A percentile compares a stretch with the other conserved stretches of the same genome.
Evolutionary conservation across 2,797 vertebrate genomes (phyloP).

Genomic region (Mus caroli): DNA sequence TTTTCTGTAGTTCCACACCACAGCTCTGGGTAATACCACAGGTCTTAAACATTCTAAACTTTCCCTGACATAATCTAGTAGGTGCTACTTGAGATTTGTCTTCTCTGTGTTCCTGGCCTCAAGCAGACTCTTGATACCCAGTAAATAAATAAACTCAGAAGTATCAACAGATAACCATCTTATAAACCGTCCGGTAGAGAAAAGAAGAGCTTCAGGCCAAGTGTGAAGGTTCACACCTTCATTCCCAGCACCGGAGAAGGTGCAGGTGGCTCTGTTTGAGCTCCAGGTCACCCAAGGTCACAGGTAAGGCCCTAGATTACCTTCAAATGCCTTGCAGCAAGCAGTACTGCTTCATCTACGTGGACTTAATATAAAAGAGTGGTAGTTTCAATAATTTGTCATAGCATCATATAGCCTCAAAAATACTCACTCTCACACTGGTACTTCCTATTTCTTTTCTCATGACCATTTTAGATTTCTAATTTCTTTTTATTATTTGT

Average conservation of each 20-base stretch:
- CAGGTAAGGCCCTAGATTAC: not conserved
- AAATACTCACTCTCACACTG: not conserved
- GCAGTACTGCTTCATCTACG: not conserved
- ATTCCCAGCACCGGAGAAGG: not conserved
- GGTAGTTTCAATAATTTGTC: not conserved
- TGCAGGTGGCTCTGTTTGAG: not conserved
- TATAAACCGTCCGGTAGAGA: not conserved
- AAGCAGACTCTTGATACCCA: not conserved
- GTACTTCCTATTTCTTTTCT: conserved; percentile 2
- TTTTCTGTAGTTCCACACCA: conserved; percentile 12
- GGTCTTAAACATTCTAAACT: conserved; percentile 26
- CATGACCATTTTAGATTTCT: not conserved
- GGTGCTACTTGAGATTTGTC: not conserved
- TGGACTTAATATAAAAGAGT: not conserved
- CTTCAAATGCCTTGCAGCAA: not conserved
- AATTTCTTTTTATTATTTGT: not conserved
- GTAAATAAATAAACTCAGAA: not conserved
- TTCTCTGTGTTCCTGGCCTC: not conserved
- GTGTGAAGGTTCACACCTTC: not conserved
- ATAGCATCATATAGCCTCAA: not conserved
- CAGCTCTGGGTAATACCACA: not conserved
- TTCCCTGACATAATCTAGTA: not conserved
- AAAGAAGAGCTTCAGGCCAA: not conserved
- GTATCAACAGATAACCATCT: not conserved
- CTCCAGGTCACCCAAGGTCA: not conserved